Evolutionary conservation across 2,888 invertebrate genomes (phyloP).

Genomic region (Entomobrya multifasciata): DNA sequence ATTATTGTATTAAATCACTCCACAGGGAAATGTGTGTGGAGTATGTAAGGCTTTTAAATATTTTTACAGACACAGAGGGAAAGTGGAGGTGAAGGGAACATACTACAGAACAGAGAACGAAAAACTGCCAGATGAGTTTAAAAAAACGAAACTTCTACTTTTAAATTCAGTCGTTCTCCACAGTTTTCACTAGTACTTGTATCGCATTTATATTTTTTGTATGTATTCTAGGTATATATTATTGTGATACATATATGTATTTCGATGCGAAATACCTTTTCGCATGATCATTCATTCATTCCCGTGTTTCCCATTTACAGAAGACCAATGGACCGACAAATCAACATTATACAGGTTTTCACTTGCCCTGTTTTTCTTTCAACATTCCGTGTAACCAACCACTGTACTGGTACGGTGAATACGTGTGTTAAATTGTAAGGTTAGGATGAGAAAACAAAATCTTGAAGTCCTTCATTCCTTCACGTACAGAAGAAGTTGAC

Average conservation of each 20-base stretch:
- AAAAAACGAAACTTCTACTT: no score
- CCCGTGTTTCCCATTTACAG: slow-evolving; percentile 59
- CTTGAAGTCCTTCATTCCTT: no score
- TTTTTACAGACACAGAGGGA: not conserved
- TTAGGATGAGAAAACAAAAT: no score
- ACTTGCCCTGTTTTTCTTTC: not conserved
- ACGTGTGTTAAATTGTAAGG: no score
- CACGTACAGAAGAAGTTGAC: no score
- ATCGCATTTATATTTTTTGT: not conserved
- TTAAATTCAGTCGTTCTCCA: no score
- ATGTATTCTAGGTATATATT: not conserved
- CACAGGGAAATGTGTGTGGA: slow-evolving; percentile 72
- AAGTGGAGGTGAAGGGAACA: no score
- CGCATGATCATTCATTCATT: slow-evolving; percentile 47
- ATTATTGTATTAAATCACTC: slow-evolving; percentile 78
- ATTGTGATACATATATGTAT: not conserved
- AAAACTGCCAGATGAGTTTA: no score
- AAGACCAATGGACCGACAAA: slow-evolving; percentile 54
- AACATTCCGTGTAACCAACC: no score
- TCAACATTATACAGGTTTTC: slow-evolving; percentile 31
- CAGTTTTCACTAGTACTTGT: no score
- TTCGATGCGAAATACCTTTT: slow-evolving; percentile 6
- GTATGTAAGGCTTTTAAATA: slow-evolving; percentile 49
- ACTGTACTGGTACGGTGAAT: no score
- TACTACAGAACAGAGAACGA: no score